A percentile compares a stretch with the other conserved stretches of the same genome.
These are phyloP conservation scores for Acanthurus tractus DNA, from an alignment of 2,797 vertebrate species.

Conservation along the genomic window DNA sequence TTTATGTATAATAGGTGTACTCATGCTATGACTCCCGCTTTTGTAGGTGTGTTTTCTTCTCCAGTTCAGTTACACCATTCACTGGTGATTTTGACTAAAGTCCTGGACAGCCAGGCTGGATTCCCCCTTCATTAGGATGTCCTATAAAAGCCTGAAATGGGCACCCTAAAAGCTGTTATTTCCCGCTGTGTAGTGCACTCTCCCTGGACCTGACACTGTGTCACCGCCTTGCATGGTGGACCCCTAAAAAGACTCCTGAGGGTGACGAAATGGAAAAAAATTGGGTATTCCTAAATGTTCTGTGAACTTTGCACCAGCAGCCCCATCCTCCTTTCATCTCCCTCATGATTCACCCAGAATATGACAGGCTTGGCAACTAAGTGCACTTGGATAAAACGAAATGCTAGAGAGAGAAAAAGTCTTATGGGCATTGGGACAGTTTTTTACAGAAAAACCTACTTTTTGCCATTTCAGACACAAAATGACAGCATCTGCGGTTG, in stretches of 20 bases:
- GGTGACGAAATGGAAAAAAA: conserved; percentile 73
- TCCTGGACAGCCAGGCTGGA: conserved; percentile 28
- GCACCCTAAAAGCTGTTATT: conserved; percentile 76
- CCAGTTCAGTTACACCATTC: conserved; percentile 31
- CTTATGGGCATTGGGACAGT: conserved; percentile 49
- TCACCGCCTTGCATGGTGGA: conserved; percentile 40
- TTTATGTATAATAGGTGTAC: background rate
- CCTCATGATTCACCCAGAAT: conserved; percentile 51
- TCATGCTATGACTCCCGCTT: background rate
- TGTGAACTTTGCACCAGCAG: conserved; percentile 74
- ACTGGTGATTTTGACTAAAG: conserved; percentile 33
- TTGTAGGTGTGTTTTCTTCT: conserved; percentile 10
- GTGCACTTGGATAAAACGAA: conserved; percentile 77
- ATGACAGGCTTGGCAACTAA: conserved; percentile 70
- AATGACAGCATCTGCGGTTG: conserved; percentile 22
- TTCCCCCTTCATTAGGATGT: conserved; percentile 45
- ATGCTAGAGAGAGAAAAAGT: conserved; percentile 57
- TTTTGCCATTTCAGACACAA: conserved; percentile 35
- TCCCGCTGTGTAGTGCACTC: conserved; percentile 55
- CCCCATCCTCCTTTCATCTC: conserved; percentile 84
- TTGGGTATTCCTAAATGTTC: conserved; percentile 74
- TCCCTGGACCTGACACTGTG: conserved; percentile 53
- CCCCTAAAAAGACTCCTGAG: conserved; percentile 66
- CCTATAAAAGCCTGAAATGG: conserved; percentile 73
- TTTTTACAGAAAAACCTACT: conserved; percentile 45